Evolutionary conservation across 2,113 vertebrate species (phyloP), one percentile per base, ranked within the genome.

Genomic region (Rhinopomastus cyanomelas): DNA sequence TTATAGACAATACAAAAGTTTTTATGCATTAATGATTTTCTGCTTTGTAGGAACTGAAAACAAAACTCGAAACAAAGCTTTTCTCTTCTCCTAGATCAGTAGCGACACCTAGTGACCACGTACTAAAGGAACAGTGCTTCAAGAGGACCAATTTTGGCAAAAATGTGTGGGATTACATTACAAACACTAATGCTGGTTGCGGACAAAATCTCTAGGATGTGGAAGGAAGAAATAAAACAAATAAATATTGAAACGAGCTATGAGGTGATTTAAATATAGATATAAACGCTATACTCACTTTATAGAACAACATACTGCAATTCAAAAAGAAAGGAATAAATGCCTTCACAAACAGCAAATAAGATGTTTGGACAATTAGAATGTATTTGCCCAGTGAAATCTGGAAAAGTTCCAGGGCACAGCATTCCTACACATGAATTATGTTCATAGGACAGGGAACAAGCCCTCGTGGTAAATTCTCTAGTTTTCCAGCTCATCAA

Each of bases 51-150:
- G 39, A 61, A 89, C 93, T 61, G 59, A 66, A 85, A 66, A 72
- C 42, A 49, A 85, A 84, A 67, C 34, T 16, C 29, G 72, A 59
- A 91, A 82, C 81, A 83, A 69, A 62, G 59, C 60, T 88, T 20
- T n/a, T n/a, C 22, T 65, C 92, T 67, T 96, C 93, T 92, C 80
- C 92, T 81, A 18, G 95, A 94, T 95, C 92, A 6, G 85, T 93
- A 96, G 95, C 81, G 97, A 96, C 97, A 93, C 92, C 97, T 96
- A 92, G 97, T 95, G 97, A 76, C 83, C 72, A 68, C 27, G 36
- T 23, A 37, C 75, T 32, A 57, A 68, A 30, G 23, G 30, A 74
- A 16, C 71, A 42, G 34, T 8, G 3, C 27, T 56, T 17, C 11
- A 26, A 16, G 16, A 37, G 27, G 25, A 19, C 15, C 1, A 3